phyloP scores from a whole-genome alignment of 2,888 invertebrate genomes.

The Corythucha ciliata region DNA sequence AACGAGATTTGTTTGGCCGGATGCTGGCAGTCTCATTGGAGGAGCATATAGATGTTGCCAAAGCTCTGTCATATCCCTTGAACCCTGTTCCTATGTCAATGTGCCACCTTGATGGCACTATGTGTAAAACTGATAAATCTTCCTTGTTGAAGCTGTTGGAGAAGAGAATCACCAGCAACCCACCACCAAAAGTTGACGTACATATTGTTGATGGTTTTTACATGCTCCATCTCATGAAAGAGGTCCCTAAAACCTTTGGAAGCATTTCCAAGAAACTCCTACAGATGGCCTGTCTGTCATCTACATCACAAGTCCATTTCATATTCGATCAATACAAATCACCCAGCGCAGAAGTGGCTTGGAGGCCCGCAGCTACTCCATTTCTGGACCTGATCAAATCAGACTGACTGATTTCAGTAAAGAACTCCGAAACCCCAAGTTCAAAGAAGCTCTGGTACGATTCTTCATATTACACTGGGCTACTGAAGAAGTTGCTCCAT shows the following conservation, averaged over 20 bases:
- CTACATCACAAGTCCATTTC: neutral
- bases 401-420: neutral
- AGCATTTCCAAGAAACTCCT: neutral
- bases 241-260: neutral
- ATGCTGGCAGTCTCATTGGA: neutral
- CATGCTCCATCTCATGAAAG: neutral
- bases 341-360: no score
- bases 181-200: neutral
- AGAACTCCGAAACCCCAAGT: neutral
- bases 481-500: neutral
- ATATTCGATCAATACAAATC: neutral
- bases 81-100: neutral
- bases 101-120: neutral
- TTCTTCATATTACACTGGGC: neutral
- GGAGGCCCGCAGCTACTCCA: no score
- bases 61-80: neutral
- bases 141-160: neutral
- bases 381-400: neutral
- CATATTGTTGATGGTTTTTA: neutral
- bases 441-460: neutral
- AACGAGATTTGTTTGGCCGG: neutral
- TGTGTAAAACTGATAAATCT: neutral
- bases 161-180: no score
- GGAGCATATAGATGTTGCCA: neutral
- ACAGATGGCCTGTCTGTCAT: neutral